Evolutionary conservation across 2,888 invertebrate genomes (phyloP), one percentile per base, ranked within the genome.

Genomic region (Spilosoma lubricipeda): DNA sequence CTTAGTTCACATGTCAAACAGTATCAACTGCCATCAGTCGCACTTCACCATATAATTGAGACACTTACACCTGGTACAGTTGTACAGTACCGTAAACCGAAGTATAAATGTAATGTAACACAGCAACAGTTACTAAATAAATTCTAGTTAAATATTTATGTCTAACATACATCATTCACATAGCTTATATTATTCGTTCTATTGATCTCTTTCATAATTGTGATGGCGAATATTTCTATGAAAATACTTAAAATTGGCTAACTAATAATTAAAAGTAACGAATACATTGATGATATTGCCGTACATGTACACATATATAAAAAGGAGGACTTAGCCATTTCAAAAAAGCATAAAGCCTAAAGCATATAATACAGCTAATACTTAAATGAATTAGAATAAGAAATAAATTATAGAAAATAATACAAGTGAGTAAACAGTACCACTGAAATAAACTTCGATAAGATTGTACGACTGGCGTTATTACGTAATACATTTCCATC

Each of bases 1-100:
- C 93, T 92, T 92, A 93, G 90, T 91, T 91, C 92, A 90, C 91
- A 90, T 91, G 90, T 91, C 92, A 90, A 90, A 92, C 87, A 93
- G 94, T 93, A 95, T 93, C 95, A 94, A 93, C 91, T 91, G 92
- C 90, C 90, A 90, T 93, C 94, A 94, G 94, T 94, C 94, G 92
- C 91, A 87, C 92, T 89, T 88, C 89, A 85, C 87, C 83, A 78
- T 86, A 84, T 88, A 86, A 84, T 87, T 84, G 87, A 85, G 86
- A 87, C 88, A 86, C 81, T 80, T 83, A 85, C 80, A 87, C 85
- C 70, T 76, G 84, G 83, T 85, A 90, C 87, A 85, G 87, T 88
- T 86, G 87, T 89, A 91, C 89, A 89, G 83, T 82, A 87, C 89
- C 87, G 89, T 85, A 86, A 82, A 86, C 87, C 88, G 63, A 81